phyloP scores from a whole-genome alignment of 2,113 vertebrate genomes.

The Nyctibius bracteatus region DNA sequence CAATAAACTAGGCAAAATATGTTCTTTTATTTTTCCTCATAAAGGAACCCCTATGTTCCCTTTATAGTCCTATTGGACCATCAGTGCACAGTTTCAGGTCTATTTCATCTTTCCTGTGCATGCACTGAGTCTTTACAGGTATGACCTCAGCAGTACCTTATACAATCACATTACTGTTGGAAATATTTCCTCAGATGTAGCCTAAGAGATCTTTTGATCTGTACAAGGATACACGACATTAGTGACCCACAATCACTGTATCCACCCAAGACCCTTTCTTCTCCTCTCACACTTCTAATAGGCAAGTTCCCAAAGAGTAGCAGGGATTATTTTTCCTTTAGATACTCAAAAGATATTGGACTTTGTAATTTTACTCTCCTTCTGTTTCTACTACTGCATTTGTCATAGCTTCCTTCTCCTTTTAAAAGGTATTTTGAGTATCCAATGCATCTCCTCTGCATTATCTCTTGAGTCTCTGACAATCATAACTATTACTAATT shows the following conservation, averaged over 20 bases:
- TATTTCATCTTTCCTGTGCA: not conserved
- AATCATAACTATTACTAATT: not conserved
- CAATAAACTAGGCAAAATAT: not conserved
- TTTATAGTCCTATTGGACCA: not conserved
- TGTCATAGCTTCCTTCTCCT: not conserved
- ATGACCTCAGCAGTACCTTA: not conserved
- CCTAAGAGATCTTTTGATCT: not conserved
- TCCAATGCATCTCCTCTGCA: not conserved
- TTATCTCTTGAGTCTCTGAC: not conserved
- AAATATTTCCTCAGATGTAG: not conserved
- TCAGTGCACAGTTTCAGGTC: not conserved
- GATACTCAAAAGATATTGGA: not conserved
- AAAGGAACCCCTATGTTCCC: fast-evolving
- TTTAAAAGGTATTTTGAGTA: not conserved
- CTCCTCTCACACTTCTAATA: not conserved
- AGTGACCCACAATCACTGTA: not conserved
- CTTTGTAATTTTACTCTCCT: not conserved
- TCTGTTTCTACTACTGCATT: not conserved
- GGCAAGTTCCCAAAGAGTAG: not conserved
- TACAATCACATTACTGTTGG: not conserved
- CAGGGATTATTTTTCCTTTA: not conserved
- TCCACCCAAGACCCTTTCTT: not conserved
- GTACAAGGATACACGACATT: not conserved
- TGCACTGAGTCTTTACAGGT: not conserved
- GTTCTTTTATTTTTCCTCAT: not conserved